Evolutionary conservation across 2,797 vertebrate genomes (phyloP), one percentile per base, ranked within the genome.

Genomic region (Taeniopygia guttata): DNA sequence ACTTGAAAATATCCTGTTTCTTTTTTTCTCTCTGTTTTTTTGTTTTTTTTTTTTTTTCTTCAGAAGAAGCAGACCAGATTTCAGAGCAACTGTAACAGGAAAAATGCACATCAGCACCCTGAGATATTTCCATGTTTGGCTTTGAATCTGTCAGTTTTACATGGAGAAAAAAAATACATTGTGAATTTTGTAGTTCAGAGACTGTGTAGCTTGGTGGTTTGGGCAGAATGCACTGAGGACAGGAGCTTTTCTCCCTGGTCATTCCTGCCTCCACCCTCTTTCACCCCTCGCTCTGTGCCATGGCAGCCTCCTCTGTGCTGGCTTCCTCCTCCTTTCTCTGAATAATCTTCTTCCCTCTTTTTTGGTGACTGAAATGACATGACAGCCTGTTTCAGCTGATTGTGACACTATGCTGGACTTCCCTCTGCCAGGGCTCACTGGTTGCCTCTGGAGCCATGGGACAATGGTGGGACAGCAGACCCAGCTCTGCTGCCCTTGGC

Each of bases 91-190:
- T 77, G 73, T 34, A 75, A 13, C n/a, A 51, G 63, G 30, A 78
- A 84, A 78, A 87, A 62, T 6, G 40, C 25, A 82, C 68, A 88
- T 64, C 64, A 56, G 55, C 48, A 79, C n/a, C 63, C 34, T 72
- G 73, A 68, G 77, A 82, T 82, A 84, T 91, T 66, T 90, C 88
- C 70, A 29, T 75, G 60, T 82, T 87, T 83, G 88, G 52, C 58
- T 92, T 92, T 56, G 42, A 89, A 79, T 92, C 59, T 40, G 42
- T 40, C 63, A 38, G 64, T 49, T 85, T 83, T 89, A 72, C 2
- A 0, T n/a, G 63, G 55, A 69, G n/a, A 32, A 87, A 72, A 40
- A 77, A 76, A 64, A 30, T 1, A 38, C 1, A 1, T 5, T 43
- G 45, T 63, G 46, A 82, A n/a, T 94, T 82, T 84, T 77, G 32